Evolutionary conservation across 35 echinoderm and acorn worm genomes (phyloP).

Genomic region (Apostichopus californicus): DNA sequence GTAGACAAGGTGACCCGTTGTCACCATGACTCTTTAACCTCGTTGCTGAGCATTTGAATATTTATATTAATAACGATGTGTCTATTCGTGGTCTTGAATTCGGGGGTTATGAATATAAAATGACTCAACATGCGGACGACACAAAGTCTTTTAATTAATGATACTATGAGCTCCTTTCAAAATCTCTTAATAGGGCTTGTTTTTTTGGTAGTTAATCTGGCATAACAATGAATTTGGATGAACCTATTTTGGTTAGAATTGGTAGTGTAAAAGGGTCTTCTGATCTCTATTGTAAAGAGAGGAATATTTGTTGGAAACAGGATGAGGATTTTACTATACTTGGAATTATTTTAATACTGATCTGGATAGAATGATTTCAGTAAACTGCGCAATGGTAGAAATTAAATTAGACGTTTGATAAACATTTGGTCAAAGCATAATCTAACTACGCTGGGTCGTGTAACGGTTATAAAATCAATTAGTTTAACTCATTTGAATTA

Average conservation of each 20-base stretch:
- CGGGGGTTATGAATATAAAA: not conserved
- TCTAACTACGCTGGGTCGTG: not conserved
- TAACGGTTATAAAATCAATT: not conserved
- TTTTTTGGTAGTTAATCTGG: not conserved
- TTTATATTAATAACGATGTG: not conserved
- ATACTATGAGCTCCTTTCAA: not conserved
- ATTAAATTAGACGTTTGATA: not conserved
- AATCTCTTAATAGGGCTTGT: not conserved
- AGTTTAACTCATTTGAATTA: not conserved
- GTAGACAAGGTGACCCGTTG: not conserved
- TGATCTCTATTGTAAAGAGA: not conserved
- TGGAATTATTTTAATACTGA: constrained; percentile 10
- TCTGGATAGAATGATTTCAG: not conserved
- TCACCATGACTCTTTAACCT: not conserved
- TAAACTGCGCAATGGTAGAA: not conserved
- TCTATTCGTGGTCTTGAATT: not conserved
- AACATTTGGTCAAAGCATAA: not conserved
- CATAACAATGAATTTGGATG: not conserved
- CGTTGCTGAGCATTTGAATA: not conserved
- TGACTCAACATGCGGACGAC: not conserved
- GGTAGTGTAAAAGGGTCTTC: not conserved
- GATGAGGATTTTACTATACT: constrained; percentile 1
- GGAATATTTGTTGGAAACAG: not conserved
- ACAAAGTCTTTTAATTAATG: not conserved
- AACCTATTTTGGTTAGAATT: constrained; percentile 22